Base-by-base conservation (phyloP, 2,888 invertebrate species). In the Monoplex corrugatus region DNA sequence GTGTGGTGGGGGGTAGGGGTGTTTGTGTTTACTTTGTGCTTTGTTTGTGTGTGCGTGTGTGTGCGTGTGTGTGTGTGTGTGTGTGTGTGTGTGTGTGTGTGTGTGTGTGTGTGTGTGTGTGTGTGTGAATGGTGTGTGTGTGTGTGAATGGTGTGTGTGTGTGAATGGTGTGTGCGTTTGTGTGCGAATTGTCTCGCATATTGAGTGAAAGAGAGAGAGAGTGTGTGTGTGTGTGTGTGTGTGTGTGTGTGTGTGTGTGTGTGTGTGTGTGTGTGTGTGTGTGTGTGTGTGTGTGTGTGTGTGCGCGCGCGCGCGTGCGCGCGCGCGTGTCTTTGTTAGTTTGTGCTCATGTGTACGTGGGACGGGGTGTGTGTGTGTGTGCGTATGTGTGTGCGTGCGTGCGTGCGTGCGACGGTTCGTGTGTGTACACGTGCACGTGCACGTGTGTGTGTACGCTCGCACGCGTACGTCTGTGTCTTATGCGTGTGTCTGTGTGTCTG, bases 321-420 rank as follows among this genome's bases (percentile, higher is more conserved):
- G 23, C 3, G 6, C 19, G 32, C 35, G 5, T 72, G 5, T 72
- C 16, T 35, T 8, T 72, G 32, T 32, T 0, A 10, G 72, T 72
- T 8, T 72, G 35, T 72, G 43, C 45, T 8, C n/a, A 6, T n/a
- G 32, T 28, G 82, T 44, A 0, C 32, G 82, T 45, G 32, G 44
- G 82, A 45, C 16, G 44, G 45, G 44, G 32, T 82, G 45, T 82
- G 32, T 83, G 82, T 83, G 45, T 45, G 45, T 45, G 82, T 45
- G 32, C 32, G 45, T 45, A 32, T 45, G 45, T 45, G 45, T 45
- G 82, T 80, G 80, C 43, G 80, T 80, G 80, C 28, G 80, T 43
- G 80, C 28, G 75, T 38, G 75, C 23, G 75, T 43, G 80, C 43
- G 80, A 6, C 38, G 1, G 75, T 13, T 13, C 23, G 38, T 38